A percentile compares a stretch with the other conserved stretches of the same genome.
These are phyloP conservation scores for Lasioglossum zephyrum DNA, from an alignment of 2,888 invertebrate species.

Conservation along the genomic window DNA sequence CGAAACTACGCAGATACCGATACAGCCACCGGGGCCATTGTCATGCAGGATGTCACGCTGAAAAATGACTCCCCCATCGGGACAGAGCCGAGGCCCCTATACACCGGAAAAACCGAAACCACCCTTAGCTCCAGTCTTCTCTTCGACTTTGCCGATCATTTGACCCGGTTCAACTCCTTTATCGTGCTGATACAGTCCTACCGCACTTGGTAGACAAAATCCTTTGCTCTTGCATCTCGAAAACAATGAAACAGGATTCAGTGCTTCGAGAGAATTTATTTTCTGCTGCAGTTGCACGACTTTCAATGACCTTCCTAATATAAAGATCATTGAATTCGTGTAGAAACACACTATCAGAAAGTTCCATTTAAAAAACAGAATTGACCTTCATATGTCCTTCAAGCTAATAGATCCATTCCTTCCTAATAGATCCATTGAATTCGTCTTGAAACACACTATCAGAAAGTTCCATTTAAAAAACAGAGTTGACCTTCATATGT, in stretches of 20 bases:
- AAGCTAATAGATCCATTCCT: not conserved
- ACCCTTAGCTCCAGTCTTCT: not conserved
- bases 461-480: not conserved
- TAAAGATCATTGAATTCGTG: no score
- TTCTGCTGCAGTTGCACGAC: no score
- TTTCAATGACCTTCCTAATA: not conserved
- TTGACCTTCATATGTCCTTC: not conserved
- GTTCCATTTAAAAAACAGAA: not conserved
- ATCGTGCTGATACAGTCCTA: conserved; percentile 3
- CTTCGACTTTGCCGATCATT: conserved; percentile 5
- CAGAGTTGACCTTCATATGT: not conserved
- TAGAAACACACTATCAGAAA: no score
- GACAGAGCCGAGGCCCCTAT: conserved; percentile 14
- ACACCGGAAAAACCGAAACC: conserved; percentile 17
- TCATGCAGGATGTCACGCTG: conserved; percentile 69
- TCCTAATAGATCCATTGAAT: no score
- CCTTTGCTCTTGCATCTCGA: not conserved
- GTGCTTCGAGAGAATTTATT: no score
- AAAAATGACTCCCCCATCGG: conserved; percentile 58
- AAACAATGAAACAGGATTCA: not conserved
- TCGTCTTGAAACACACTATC: no score
- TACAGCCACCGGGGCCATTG: conserved; percentile 62
- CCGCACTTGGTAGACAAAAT: not conserved
- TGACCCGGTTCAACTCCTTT: conserved; percentile 24
- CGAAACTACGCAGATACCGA: conserved; percentile 54